Base-by-base conservation (phyloP, 2,113 vertebrate species). In the Halcyon senegalensis region DNA sequence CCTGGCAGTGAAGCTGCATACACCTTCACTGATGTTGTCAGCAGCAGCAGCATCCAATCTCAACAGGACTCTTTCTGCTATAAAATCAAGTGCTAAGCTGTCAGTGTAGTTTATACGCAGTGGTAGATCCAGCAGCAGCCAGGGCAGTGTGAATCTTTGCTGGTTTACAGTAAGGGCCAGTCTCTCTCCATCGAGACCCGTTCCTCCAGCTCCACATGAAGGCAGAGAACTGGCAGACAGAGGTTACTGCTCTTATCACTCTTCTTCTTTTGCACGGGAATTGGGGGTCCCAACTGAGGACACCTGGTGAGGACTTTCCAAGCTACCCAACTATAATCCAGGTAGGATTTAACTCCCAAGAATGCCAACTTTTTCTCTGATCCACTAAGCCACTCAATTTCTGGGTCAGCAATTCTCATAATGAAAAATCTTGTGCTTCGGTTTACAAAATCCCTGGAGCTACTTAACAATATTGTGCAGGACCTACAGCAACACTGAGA, bases 241-340 rank as follows among this genome's bases (percentile, higher is more conserved):
- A 91, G 11, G 28, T 80, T 55, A 66, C 13, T 83, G 67, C 58
- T 86, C 30, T 75, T 93, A 25, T 94, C 91, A 87, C 27, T 87
- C 78, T 95, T 92, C 35, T 35, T 35, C 15, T 89, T 97, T 93
- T 93, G 25, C 90, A 11, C 93, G 99, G 99, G 98, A 99, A 9
- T 72, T 99, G 84, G 98, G 98, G 6, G 90, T 98, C 28, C 98
- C 99, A 72, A 98, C 97, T 23, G 99, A 99, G 85, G 98, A 98
- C 43, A 98, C 73, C 28, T 99, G 99, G 99, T 98, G 98, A 79
- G 99, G 98, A 96, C 96, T 99, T 96, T 98, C 98, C 74, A 98
- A 98, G 70, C 97, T 99, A 60, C 98, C 98, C 30, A 98, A 95
- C 87, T 99, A 98, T 93, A 98, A 98, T 43, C 97, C 98, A 98